Evolutionary conservation across 1,140 invertebrate genomes (phyloP).

Genomic region (Phthorimaea operculella): DNA sequence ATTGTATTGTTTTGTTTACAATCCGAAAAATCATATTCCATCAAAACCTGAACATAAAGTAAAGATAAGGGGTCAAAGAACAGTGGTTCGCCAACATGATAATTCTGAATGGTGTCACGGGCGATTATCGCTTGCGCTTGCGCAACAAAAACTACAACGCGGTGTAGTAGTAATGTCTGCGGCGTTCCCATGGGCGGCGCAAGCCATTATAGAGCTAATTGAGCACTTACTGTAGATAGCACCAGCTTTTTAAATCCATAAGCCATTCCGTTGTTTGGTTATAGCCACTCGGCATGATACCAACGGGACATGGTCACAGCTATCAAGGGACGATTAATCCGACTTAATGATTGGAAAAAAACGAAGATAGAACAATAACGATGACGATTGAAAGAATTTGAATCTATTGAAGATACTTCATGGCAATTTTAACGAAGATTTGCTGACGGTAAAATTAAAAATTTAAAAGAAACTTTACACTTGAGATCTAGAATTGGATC

Average conservation of each 20-base stretch:
- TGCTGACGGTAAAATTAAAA: too few species aligned
- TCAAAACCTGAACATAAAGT: neutral
- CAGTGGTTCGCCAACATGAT: constrained; percentile 1
- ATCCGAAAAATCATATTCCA: neutral
- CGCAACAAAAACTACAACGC: constrained; percentile 28
- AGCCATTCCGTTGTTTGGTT: neutral
- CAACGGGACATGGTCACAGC: too few species aligned
- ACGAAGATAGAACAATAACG: too few species aligned
- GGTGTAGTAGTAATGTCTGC: constrained; percentile 24
- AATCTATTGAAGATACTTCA: too few species aligned
- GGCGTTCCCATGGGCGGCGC: constrained; percentile 36
- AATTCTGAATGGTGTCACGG: constrained; percentile 38
- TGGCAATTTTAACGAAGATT: too few species aligned
- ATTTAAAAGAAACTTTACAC: too few species aligned
- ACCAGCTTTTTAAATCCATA: constrained; percentile 16
- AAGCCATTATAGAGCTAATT: constrained; percentile 44
- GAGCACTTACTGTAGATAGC: constrained; percentile 18
- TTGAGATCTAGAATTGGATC: too few species aligned
- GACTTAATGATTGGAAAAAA: too few species aligned
- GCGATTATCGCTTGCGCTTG: constrained; percentile 44
- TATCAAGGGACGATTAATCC: too few species aligned
- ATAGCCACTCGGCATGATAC: too few species aligned
- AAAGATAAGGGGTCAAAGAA: neutral
- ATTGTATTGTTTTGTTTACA: neutral
- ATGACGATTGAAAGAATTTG: too few species aligned